Conservation (phyloP, 2,888 invertebrate species). For the Cenopis cana region DNA sequence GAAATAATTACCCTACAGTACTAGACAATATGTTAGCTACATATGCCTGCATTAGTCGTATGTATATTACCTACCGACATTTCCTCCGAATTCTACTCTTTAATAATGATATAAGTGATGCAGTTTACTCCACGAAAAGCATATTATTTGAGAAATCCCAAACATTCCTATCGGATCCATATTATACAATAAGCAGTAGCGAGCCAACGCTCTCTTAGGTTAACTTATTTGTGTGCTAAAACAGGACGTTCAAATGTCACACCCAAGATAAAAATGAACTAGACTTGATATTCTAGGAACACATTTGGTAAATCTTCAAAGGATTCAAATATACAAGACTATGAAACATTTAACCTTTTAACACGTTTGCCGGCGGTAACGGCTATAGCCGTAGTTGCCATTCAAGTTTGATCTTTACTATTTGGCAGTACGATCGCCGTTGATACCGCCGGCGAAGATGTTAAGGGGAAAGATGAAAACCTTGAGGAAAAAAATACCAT, state of each 20-base stretch:
- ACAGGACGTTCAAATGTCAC: neutral
- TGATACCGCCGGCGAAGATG: too few species aligned
- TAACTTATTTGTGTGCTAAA: slow-evolving; percentile 29
- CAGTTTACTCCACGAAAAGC: slow-evolving; percentile 51
- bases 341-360: neutral
- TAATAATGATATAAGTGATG: slow-evolving; percentile 16
- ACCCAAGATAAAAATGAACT: neutral
- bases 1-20: neutral
- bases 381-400: too few species aligned
- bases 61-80: slow-evolving; percentile 18
- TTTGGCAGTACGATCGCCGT: too few species aligned
- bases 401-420: too few species aligned
- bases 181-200: slow-evolving; percentile 52
- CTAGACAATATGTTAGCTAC: neutral
- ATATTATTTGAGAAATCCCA: slow-evolving; percentile 50
- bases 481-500: too few species aligned
- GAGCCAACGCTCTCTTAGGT: slow-evolving; percentile 61
- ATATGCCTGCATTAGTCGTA: neutral
- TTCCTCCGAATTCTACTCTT: neutral
- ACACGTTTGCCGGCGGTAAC: too few species aligned
- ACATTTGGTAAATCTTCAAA: neutral
- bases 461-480: too few species aligned
- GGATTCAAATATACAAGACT: neutral
- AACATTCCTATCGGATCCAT: slow-evolving; percentile 66
- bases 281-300: neutral